A percentile compares a stretch with the other conserved stretches of the same genome.
These are phyloP conservation scores for Watsonalla binaria DNA, from an alignment of 2,888 invertebrate genomes.

Conservation along the genomic window DNA sequence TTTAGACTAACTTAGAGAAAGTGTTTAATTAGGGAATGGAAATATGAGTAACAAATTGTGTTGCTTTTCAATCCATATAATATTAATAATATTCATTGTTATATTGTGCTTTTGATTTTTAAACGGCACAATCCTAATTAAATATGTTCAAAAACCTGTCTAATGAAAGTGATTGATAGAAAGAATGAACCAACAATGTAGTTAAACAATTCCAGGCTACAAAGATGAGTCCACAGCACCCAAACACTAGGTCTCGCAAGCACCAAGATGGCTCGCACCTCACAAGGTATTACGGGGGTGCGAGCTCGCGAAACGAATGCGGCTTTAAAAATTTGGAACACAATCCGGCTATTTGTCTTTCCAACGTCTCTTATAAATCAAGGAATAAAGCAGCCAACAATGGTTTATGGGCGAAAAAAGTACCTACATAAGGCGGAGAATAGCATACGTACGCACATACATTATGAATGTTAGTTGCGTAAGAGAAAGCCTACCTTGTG, in stretches of 20 bases:
- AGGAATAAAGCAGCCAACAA: conserved; percentile 82
- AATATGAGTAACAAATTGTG: too few species aligned
- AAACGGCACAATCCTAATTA: too few species aligned
- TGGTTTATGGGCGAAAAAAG: conserved; percentile 79
- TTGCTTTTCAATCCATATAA: too few species aligned
- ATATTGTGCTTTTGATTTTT: too few species aligned
- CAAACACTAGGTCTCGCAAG: conserved; percentile 26
- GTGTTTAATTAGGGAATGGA: too few species aligned
- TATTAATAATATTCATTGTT: too few species aligned
- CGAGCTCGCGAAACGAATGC: conserved; percentile 82
- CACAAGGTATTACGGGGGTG: conserved; percentile 64
- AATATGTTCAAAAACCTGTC: too few species aligned
- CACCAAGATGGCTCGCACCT: conserved; percentile 48
- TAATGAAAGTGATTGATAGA: too few species aligned
- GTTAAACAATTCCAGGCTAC: too few species aligned
- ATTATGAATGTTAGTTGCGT: conserved; percentile 71
- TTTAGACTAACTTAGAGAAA: too few species aligned
- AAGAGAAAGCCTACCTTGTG: conserved; percentile 43
- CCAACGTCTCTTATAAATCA: conserved; percentile 86
- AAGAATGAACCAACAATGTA: too few species aligned
- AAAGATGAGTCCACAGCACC: neutral
- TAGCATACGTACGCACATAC: conserved; percentile 71
- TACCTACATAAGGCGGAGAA: conserved; percentile 75
- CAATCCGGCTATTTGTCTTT: conserved; percentile 88
- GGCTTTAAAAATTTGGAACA: conserved; percentile 89